Conservation (phyloP, 2,888 invertebrate species). For the Drosophila emarginata region DNA sequence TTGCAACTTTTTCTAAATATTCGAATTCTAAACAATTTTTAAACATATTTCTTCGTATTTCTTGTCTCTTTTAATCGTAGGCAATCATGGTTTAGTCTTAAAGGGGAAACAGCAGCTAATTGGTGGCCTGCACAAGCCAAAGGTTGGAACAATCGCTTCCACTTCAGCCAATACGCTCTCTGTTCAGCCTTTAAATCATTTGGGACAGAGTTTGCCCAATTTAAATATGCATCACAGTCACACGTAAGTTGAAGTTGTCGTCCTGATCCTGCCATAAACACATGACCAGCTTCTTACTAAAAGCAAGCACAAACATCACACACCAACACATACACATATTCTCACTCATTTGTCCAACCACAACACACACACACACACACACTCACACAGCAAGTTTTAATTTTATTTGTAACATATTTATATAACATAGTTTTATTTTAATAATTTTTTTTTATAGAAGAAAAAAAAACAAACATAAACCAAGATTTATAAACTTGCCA, state of each 20-base stretch:
- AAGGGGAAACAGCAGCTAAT: constrained; percentile 74
- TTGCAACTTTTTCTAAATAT: too few relatives aligned
- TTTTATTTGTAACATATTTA: constrained; percentile 21
- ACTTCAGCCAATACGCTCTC: constrained; percentile 88
- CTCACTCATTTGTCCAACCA: constrained; percentile 22
- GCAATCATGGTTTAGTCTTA: constrained; percentile 55
- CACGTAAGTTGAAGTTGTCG: constrained; percentile 75
- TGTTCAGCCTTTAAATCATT: constrained; percentile 87
- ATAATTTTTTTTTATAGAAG: neutral
- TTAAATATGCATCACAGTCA: constrained; percentile 83
- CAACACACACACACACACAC: constrained; percentile 24
- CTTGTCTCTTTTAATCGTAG: constrained; percentile 28
- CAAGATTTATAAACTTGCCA: neutral
- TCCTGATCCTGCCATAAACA: constrained; percentile 16
- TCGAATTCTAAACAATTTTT: too few relatives aligned
- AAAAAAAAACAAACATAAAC: neutral
- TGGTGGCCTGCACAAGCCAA: constrained; percentile 82
- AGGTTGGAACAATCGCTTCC: constrained; percentile 62
- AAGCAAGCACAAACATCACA: constrained; percentile 34
- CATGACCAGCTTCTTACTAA: constrained; percentile 42
- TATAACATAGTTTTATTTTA: constrained; percentile 19
- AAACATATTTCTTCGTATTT: neutral
- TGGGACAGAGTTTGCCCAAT: constrained; percentile 92
- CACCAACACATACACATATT: constrained; percentile 18
- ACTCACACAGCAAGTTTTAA: constrained; percentile 9